A percentile compares a stretch with the other conserved stretches of the same genome.
Conservation (phyloP, 2,888 invertebrate species). For the Chydorus sphaericus region DNA sequence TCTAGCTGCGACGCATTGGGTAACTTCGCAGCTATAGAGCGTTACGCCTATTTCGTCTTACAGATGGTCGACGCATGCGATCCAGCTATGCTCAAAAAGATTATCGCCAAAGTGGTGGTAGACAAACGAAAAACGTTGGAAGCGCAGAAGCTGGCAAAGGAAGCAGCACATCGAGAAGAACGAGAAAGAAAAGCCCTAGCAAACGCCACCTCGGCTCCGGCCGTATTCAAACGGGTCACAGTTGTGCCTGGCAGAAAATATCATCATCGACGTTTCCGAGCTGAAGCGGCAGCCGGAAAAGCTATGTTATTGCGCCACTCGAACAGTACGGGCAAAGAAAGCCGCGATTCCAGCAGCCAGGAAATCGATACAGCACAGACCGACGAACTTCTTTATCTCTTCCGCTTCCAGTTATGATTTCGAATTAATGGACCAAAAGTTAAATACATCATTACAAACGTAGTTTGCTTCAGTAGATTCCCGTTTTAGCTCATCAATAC, state of each 20-base stretch:
- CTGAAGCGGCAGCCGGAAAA: not conserved
- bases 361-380: not conserved
- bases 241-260: not conserved
- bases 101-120: conserved; percentile 9
- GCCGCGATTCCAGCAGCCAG: not conserved
- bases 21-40: conserved; percentile 10
- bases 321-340: not conserved
- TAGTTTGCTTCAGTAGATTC: too few relatives aligned
- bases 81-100: not conserved
- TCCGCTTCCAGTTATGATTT: not conserved
- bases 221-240: not conserved
- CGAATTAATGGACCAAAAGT: not conserved
- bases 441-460: too few relatives aligned
- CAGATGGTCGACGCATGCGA: conserved; percentile 7
- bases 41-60: conserved; percentile 6
- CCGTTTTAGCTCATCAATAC: too few relatives aligned
- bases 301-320: not conserved
- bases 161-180: not conserved
- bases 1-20: not conserved
- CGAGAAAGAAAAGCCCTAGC: conserved; percentile 9
- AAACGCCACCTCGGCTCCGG: not conserved
- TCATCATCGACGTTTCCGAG: not conserved
- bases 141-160: not conserved
- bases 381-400: conserved; percentile 2
- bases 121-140: conserved; percentile 7